Percentiles rank a stretch among this genome's conserved stretches.
phyloP scores from a whole-genome alignment of 37 sponge, comb jelly and placozoan genomes.

The Corticium candelabrum region DNA sequence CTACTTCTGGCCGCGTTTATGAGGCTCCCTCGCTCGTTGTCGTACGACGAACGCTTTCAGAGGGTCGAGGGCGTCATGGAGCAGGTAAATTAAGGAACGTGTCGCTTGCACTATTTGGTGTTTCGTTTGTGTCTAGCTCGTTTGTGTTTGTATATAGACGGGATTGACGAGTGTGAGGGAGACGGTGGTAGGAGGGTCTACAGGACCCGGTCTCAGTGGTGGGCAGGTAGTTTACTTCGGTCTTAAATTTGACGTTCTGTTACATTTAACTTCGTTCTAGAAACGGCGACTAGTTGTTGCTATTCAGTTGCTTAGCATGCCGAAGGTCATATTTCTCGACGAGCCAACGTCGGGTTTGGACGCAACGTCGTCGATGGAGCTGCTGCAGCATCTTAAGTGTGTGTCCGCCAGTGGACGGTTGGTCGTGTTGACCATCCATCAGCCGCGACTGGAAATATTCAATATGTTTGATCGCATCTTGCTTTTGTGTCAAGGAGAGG shows the following conservation, averaged over 20 bases:
- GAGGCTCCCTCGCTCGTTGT: not conserved
- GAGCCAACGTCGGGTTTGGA: slow-evolving; percentile 11
- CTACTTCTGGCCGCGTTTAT: not conserved
- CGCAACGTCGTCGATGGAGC: not conserved
- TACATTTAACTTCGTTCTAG: too few species aligned
- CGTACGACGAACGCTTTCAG: not conserved
- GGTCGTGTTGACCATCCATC: slow-evolving; percentile 5
- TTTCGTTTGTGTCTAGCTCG: not conserved
- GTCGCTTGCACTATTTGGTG: not conserved
- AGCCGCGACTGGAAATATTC: slow-evolving; percentile 1
- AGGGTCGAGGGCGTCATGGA: not conserved
- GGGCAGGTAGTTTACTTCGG: too few species aligned
- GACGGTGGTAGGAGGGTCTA: not conserved
- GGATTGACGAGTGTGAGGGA: slow-evolving; percentile 48
- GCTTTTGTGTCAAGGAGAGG: not conserved
- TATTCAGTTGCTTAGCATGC: slow-evolving; percentile 5
- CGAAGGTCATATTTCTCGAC: not conserved
- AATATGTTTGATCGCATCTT: slow-evolving; percentile 6
- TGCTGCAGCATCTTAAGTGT: not conserved
- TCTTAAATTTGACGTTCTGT: too few species aligned
- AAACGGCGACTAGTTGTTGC: slow-evolving; percentile 5
- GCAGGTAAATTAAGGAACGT: not conserved
- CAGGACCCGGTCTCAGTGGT: slow-evolving; percentile 6
- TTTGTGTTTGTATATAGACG: slow-evolving; percentile 12
- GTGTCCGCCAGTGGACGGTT: not conserved